A percentile compares a stretch with the other conserved stretches of the same genome.
phyloP scores from a whole-genome alignment of 2,797 vertebrate species.

The Paguma larvata region DNA sequence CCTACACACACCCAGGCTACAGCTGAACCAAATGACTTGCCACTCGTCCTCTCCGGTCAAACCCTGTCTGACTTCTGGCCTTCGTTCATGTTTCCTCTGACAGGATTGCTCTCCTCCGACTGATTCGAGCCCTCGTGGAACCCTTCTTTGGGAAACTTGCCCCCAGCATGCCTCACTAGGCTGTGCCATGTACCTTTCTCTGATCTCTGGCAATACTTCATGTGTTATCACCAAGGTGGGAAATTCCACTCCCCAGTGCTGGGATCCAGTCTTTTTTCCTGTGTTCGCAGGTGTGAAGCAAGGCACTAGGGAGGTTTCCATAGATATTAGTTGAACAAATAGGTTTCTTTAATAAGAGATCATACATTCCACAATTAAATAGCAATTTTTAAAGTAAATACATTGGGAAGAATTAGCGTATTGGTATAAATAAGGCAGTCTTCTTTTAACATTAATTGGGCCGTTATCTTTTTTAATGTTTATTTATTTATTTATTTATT shows the following conservation, averaged over 20 bases:
- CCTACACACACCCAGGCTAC: neutral
- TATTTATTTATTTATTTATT: too few species aligned
- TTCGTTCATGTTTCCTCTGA: neutral
- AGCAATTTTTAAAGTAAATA: neutral
- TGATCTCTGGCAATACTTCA: neutral
- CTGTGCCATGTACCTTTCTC: neutral
- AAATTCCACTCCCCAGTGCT: neutral
- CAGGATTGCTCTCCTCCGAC: neutral
- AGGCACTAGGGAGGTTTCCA: neutral
- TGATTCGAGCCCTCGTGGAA: neutral
- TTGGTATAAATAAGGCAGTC: conserved; percentile 20
- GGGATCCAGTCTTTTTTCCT: neutral
- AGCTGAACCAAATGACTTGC: neutral
- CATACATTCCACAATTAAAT: neutral
- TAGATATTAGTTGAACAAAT: neutral
- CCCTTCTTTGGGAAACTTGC: neutral
- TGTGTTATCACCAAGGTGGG: neutral
- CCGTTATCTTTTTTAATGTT: neutral
- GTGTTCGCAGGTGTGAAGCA: neutral
- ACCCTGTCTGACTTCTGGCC: conserved; percentile 13
- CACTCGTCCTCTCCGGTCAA: neutral
- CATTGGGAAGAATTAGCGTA: neutral
- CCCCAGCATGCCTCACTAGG: neutral
- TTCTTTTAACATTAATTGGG: conserved; percentile 1
- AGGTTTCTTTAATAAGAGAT: conserved; percentile 13